Conservation (phyloP, 2,888 invertebrate genomes). For the Drosophila flavopinicola region DNA sequence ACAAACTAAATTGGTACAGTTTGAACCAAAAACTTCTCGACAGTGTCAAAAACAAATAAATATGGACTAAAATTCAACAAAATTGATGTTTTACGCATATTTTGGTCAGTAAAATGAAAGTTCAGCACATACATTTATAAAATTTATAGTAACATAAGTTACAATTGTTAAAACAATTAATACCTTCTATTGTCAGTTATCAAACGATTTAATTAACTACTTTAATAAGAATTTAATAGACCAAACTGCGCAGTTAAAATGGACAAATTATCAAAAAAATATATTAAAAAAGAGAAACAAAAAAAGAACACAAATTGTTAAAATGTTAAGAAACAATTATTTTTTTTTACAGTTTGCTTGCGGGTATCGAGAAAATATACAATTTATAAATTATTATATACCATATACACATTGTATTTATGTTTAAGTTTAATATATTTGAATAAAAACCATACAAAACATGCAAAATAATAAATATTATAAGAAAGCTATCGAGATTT, state of each 20-base stretch:
- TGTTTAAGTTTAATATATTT: conserved; percentile 59
- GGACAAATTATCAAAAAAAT: conserved; percentile 25
- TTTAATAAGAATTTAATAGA: conserved; percentile 18
- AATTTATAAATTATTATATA: conserved; percentile 71
- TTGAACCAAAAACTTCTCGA: conserved; percentile 32
- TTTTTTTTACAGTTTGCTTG: conserved; percentile 64
- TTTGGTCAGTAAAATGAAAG: conserved; percentile 16
- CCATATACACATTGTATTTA: conserved; percentile 56
- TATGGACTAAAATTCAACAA: conserved; percentile 16
- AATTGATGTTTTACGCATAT: conserved; percentile 9
- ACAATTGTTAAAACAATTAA: conserved; percentile 31
- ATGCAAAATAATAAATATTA: conserved; percentile 27
- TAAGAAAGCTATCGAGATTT: conserved; percentile 30
- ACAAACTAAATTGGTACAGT: conserved; percentile 43
- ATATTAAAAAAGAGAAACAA: neutral
- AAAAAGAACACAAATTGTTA: conserved; percentile 39
- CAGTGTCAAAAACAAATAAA: conserved; percentile 11
- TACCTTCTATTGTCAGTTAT: conserved; percentile 24
- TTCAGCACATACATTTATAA: conserved; percentile 19
- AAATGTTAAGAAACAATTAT: conserved; percentile 46
- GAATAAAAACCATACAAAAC: conserved; percentile 32
- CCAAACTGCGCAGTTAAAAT: conserved; percentile 55
- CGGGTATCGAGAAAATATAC: conserved; percentile 61
- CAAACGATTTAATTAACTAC: conserved; percentile 35
- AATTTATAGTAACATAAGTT: conserved; percentile 43